Evolutionary conservation across 1,140 invertebrate species (phyloP).

Genomic region (Trinorchestia longiramus): DNA sequence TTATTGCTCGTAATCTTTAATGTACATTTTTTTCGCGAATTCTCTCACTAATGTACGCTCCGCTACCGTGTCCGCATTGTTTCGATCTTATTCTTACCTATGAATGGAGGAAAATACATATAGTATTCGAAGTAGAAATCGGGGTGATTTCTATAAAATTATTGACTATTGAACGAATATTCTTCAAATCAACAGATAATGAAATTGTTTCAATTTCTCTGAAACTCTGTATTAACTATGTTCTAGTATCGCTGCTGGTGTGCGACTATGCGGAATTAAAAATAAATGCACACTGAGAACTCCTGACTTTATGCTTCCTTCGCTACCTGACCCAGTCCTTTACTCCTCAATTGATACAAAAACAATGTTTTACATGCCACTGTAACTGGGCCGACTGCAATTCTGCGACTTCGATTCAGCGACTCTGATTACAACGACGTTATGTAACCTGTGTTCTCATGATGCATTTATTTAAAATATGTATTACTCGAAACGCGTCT

Average conservation of each 20-base stretch:
- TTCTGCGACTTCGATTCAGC: neutral
- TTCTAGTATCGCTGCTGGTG: neutral
- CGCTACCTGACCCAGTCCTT: neutral
- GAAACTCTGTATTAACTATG: neutral
- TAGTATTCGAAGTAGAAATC: neutral
- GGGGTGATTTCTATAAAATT: neutral
- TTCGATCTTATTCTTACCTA: no score
- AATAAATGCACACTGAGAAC: neutral
- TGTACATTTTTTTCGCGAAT: neutral
- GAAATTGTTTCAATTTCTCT: neutral
- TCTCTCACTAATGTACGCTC: no score
- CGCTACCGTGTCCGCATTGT: no score
- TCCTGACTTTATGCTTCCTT: neutral
- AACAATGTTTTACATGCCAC: neutral
- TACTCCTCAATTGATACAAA: neutral
- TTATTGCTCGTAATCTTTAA: neutral
- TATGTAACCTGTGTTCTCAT: neutral
- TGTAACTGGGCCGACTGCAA: neutral
- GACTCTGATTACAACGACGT: neutral
- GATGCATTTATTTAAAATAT: neutral
- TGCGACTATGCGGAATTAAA: neutral
- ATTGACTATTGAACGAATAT: neutral
- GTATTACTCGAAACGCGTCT: neutral
- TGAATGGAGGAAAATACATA: no score
- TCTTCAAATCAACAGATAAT: neutral